These are phyloP conservation scores for Ricordea florida DNA, from an alignment of 92 coral and sea anemone species.

Conservation along the genomic window DNA sequence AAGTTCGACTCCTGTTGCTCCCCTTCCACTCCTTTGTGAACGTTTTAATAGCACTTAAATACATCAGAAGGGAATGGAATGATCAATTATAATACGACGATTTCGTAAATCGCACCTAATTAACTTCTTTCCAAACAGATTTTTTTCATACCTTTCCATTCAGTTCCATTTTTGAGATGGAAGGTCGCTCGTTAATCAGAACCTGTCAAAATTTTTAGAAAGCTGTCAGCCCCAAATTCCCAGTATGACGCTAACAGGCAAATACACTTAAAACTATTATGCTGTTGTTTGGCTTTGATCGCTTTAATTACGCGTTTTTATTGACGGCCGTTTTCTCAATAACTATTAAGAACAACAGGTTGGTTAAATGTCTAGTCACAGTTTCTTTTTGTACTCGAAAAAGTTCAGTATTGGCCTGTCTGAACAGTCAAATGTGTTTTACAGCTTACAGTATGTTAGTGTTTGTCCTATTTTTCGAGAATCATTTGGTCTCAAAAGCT, in stretches of 20 bases:
- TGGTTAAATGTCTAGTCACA: not conserved
- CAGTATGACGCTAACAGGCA: conserved; percentile 11
- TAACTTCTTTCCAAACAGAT: no score
- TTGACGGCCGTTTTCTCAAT: not conserved
- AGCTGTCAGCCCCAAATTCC: conserved; percentile 9
- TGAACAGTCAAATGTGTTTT: no score
- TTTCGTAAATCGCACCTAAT: no score
- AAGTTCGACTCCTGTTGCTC: no score
- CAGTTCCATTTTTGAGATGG: no score
- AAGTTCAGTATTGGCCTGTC: conserved; percentile 35
- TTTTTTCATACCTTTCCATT: no score
- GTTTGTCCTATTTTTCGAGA: no score
- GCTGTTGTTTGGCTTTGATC: not conserved
- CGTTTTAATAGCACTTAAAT: not conserved
- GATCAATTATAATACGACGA: conserved; percentile 4
- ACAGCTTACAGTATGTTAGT: no score
- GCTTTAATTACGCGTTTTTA: not conserved
- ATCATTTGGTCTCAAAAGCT: no score
- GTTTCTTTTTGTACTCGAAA: no score
- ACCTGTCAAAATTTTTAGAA: not conserved
- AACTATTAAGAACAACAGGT: not conserved
- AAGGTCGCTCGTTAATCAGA: conserved; percentile 21
- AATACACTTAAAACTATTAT: not conserved
- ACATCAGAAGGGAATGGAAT: not conserved
- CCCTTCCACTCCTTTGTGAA: conserved; percentile 17